Evolutionary conservation across 1,140 invertebrate genomes (phyloP), one percentile per base, ranked within the genome.

Genomic region (Cydia splendana): DNA sequence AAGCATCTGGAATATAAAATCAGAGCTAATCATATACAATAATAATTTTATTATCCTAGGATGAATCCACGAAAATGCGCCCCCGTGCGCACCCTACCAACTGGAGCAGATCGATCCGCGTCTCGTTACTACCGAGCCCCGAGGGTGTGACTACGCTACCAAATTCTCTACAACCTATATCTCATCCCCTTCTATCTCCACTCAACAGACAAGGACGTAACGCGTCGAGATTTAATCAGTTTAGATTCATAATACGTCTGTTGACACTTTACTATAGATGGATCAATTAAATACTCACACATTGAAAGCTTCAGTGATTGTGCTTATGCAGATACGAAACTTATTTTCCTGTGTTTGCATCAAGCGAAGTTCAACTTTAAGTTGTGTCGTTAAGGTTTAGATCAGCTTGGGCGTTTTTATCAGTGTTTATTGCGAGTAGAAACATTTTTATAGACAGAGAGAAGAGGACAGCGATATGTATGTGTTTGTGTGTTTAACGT

Each of bases 251-350:
- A 71, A 45, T 71, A 71, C 67, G 9, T 71, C 34, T 71, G 67
- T 71, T 71, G 67, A 38, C 67, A 74, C 45, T 77, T 76, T 57
- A 48, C 74, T 51, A 71, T 83, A 79, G 81, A 65, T 79, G 77
- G 62, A 84, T 85, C 77, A 87, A 87, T 87, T 83, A 85, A 85
- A 84, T 62, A 84, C 82, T 18, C 85, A 83, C 81, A 83, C 84
- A 81, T 77, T 71, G 30, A 38, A 71, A 42, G 9, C 20, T 62
- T 62, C 34, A 38, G 67, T 71, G 34, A 38, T 71, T 71, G 67
- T 71, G 67, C 30, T 71, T 20, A 38, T 38, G 67, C 18, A 45
- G 67, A 71, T 45, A 71, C 38, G 67, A 20, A 69, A 75, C 76
- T 38, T 12, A 67, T 76, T 76, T 77, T 51, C 53, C 73, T 69